Evolutionary conservation across 2,113 vertebrate species (phyloP).

Genomic region (Harpagus bidentatus): DNA sequence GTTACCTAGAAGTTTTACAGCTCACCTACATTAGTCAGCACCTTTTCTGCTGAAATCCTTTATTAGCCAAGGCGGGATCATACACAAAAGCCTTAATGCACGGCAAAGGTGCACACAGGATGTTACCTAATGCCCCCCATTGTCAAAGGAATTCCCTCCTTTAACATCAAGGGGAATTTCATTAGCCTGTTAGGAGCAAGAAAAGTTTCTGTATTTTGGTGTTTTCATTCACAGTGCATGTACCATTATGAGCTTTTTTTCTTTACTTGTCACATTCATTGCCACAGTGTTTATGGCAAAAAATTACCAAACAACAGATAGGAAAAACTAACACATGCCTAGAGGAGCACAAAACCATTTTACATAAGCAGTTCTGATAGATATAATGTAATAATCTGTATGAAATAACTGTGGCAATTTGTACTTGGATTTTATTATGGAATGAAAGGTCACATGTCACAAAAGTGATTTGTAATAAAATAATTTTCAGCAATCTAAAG

Average conservation of each 20-base stretch:
- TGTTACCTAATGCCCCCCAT: not conserved
- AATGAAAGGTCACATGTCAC: not conserved
- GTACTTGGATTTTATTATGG: not conserved
- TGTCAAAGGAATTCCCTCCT: not conserved
- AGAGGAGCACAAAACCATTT: not conserved
- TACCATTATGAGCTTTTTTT: not conserved
- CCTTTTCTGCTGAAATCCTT: not conserved
- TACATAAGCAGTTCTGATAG: not conserved
- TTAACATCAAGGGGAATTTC: not conserved
- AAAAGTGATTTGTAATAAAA: not conserved
- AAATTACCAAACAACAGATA: not conserved
- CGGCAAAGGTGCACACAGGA: not conserved
- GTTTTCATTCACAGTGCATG: not conserved
- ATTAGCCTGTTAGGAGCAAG: not conserved
- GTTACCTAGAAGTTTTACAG: not conserved
- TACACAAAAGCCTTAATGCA: not conserved
- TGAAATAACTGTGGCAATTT: not conserved
- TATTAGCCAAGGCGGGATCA: not conserved
- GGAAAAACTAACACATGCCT: not conserved
- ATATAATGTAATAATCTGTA: not conserved
- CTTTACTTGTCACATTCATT: not conserved
- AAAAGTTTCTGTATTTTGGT: not conserved
- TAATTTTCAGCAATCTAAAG: not conserved
- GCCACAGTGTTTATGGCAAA: not conserved
- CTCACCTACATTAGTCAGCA: not conserved